A percentile compares a stretch with the other conserved stretches of the same genome.
Evolutionary conservation across 2,797 vertebrate genomes (phyloP).

Genomic region (Smutsia temminckii): DNA sequence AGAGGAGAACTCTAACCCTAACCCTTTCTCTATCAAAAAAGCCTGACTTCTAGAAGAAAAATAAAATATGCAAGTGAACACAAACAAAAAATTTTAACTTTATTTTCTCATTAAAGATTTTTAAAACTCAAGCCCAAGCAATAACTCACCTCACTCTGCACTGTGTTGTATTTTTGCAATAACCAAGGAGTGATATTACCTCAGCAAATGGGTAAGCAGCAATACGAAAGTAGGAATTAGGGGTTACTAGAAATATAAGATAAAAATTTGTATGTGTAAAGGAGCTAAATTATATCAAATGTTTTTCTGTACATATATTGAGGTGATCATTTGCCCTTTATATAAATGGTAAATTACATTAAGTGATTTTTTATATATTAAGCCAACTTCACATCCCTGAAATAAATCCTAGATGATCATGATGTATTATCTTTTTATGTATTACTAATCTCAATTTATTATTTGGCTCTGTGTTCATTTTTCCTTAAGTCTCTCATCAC

Average conservation of each 20-base stretch:
- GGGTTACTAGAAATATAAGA: not conserved
- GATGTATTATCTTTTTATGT: not conserved
- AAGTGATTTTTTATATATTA: conserved; percentile 6
- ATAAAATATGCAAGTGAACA: not conserved
- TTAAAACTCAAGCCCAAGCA: not conserved
- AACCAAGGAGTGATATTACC: not conserved
- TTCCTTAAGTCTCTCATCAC: conserved; percentile 3
- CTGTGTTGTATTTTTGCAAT: not conserved
- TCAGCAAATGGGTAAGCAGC: not conserved
- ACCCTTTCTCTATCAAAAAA: not conserved
- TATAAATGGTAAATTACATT: not conserved
- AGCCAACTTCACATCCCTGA: not conserved
- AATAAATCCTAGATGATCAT: not conserved
- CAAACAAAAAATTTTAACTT: not conserved
- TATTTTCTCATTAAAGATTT: not conserved
- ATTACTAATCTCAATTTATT: not conserved
- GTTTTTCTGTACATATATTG: not conserved
- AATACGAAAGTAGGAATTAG: not conserved
- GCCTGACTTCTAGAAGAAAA: not conserved
- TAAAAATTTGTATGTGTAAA: not conserved
- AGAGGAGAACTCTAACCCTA: not conserved
- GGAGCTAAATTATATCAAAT: not conserved
- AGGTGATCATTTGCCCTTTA: not conserved
- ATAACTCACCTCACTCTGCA: not conserved
- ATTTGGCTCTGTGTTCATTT: not conserved